Percentiles rank a stretch among this genome's conserved stretches.
Conservation (phyloP, 2,113 vertebrate species). For the Cranoglanis bouderius region DNA sequence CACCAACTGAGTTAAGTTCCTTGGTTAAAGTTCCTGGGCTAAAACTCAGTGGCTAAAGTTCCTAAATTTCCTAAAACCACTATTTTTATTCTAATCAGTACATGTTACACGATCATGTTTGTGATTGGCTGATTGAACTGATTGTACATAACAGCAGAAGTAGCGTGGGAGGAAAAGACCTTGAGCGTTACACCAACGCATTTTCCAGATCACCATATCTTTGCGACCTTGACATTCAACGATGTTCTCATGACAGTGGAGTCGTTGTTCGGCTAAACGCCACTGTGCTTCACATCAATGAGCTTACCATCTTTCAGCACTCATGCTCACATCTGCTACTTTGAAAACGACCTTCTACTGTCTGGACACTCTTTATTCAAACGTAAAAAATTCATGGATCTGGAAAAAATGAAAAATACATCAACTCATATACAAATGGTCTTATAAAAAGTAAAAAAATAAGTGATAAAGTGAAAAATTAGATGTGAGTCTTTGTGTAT, state of each 20-base stretch:
- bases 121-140: neutral
- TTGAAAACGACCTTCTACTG: slow-evolving; percentile 41
- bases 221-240: slow-evolving; percentile 71
- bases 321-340: slow-evolving; percentile 45
- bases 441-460: neutral
- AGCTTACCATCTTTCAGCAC: slow-evolving; percentile 40
- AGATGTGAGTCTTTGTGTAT: no score
- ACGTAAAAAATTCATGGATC: slow-evolving; percentile 1
- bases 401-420: neutral
- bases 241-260: slow-evolving; percentile 66
- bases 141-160: neutral
- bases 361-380: slow-evolving; percentile 19
- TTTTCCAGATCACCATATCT: slow-evolving; percentile 67
- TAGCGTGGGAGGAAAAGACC: slow-evolving; percentile 62
- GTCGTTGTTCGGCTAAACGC: slow-evolving; percentile 62
- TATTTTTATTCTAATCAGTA: neutral
- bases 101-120: neutral
- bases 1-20: neutral
- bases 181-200: slow-evolving; percentile 60
- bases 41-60: neutral
- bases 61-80: neutral
- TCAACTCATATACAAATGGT: neutral
- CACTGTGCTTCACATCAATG: slow-evolving; percentile 36
- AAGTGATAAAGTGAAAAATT: no score
- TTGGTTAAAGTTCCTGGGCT: neutral